These are phyloP conservation scores for Python bivittatus DNA, from an alignment of 2,113 vertebrate genomes.

Conservation along the genomic window DNA sequence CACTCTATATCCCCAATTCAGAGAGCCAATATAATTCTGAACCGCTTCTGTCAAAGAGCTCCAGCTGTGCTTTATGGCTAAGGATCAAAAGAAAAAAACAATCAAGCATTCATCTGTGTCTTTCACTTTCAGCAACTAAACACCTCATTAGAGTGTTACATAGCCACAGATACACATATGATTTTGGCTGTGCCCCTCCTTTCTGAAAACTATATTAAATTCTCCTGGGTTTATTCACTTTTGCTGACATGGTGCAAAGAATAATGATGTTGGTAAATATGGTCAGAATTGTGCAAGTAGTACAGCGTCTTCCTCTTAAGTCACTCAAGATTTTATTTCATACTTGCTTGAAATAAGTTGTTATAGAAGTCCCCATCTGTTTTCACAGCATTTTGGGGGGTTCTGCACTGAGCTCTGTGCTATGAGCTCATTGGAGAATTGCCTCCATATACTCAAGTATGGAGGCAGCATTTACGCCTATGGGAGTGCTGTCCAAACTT, in stretches of 20 bases:
- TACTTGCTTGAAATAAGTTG: too few relatives aligned
- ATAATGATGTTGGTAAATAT: background rate
- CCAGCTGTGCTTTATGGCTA: constrained; percentile 79
- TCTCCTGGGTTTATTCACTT: background rate
- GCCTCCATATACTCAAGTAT: background rate
- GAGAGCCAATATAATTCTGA: constrained; percentile 77
- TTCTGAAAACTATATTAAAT: constrained; percentile 20
- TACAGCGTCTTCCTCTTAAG: background rate
- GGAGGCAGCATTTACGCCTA: background rate
- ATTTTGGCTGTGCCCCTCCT: background rate
- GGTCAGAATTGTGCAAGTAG: background rate
- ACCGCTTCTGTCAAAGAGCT: constrained; percentile 78
- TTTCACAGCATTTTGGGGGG: background rate
- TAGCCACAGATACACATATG: too few relatives aligned
- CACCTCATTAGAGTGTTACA: background rate
- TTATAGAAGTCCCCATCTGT: background rate
- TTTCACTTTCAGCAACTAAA: background rate
- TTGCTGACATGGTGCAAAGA: background rate
- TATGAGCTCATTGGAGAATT: constrained; percentile 5
- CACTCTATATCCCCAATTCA: constrained; percentile 80
- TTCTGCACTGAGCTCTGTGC: background rate
- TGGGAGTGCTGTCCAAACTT: too few relatives aligned
- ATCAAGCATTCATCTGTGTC: background rate
- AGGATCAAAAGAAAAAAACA: constrained; percentile 30
- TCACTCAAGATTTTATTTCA: background rate